Evolutionary conservation across 2,888 invertebrate genomes (phyloP), one percentile per base, ranked within the genome.

Genomic region (Malacosoma neustria): DNA sequence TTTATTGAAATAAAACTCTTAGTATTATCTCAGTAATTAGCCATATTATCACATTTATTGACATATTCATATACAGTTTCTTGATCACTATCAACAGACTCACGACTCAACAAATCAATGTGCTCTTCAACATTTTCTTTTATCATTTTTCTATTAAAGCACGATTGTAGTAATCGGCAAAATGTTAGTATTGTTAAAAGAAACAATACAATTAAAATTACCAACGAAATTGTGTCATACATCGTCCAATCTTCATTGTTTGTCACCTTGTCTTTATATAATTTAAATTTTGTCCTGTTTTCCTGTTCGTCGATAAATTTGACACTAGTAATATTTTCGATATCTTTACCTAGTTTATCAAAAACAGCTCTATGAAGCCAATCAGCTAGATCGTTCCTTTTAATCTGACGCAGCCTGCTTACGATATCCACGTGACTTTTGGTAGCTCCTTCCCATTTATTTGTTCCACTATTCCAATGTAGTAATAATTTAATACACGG

Each of bases 301-400:
- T 40, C 38, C 14, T 46, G 41, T 11, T 39, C 29, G 11, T 50
- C 40, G 30, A 30, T 40, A 37, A 48, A 55, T 13, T 41, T 43
- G 12, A 57, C 50, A 38, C 57, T 46, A 13, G 69, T 35, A 22
- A 70, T 46, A 2, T 67, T 58, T 41, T 77, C 70, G 4, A 87
- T 57, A 46, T 90, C 88, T 37, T 72, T 61, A 3, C 86, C 79
- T 14, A 91, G 58, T 46, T 88, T 74, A 30, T 80, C 72, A 53
- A 89, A 90, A 1, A 88, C 86, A 0, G 85, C 80, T 41, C 68
- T 77, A 5, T 89, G 88, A 1, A 92, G 56, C 90, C 90, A 90
- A 47, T 89, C 84, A 1, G 91, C 90, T 35, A 91, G 59, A 43
- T 89, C 87, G 1, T 45, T 42, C 46, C 85, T 87, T 13, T 85